Evolutionary conservation across 2,797 vertebrate species (phyloP).

Genomic region (Mormyrops boulengeri): DNA sequence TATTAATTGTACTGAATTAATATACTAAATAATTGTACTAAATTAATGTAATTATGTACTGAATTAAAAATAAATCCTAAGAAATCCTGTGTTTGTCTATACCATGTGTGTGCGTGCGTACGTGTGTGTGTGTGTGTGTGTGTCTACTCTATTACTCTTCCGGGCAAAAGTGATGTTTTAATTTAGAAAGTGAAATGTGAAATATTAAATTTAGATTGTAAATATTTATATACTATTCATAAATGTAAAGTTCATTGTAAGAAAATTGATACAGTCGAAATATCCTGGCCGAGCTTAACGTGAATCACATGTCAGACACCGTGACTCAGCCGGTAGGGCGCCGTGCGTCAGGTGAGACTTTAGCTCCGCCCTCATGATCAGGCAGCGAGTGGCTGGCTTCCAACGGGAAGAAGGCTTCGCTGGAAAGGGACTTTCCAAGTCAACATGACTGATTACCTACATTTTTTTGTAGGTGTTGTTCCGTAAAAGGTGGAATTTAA

Average conservation of each 20-base stretch:
- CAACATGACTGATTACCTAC: not conserved
- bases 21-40: not conserved
- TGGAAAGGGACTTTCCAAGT: constrained; percentile 6
- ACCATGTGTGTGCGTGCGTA: not conserved
- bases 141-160: not conserved
- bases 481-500: not conserved
- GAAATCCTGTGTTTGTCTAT: not conserved
- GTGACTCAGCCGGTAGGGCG: constrained; percentile 9
- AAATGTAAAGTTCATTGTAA: not conserved
- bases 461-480: not conserved
- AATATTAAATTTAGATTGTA: not conserved
- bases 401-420: not conserved
- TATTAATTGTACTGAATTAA: not conserved
- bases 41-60: not conserved
- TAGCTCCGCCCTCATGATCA: not conserved
- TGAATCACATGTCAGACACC: constrained; percentile 38
- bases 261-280: not conserved
- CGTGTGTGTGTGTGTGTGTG: not conserved
- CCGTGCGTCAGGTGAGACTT: not conserved
- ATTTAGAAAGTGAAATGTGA: not conserved
- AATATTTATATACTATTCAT: not conserved
- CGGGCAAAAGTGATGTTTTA: not conserved
- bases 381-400: not conserved
- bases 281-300: constrained; percentile 27
- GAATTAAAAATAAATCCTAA: not conserved